Evolutionary conservation across 2,888 invertebrate genomes (phyloP), one percentile per base, ranked within the genome.

Genomic region (Ochropleura leucogaster): DNA sequence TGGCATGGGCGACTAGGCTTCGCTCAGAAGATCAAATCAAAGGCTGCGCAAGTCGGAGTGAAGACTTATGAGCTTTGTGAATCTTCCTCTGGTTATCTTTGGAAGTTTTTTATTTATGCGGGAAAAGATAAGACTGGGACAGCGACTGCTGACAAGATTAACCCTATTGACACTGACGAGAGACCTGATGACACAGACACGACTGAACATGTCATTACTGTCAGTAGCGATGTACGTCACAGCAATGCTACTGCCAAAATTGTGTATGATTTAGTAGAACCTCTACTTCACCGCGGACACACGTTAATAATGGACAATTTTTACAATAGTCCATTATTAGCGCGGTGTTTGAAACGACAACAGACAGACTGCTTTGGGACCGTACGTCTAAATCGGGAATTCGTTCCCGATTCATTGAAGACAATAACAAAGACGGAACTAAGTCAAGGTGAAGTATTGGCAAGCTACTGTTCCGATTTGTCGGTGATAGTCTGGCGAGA

Each of bases 1-100:
- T 88, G 85, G 85, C 82, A 82, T 20, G 86, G 87, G 40, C 55
- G 86, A 59, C 40, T 88, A 30, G 74, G 68, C 60, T 87, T 88
- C 14, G 77, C 84, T 47, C 87, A 87, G 63, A 87, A 85, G 49
- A 86, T 86, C 65, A 18, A 72, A 0, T 59, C 84, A 0, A 87
- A 85, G n/a, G 74, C 60, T 40, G 68, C 74, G 9, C 42, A 66
- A 63, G 66, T 69, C 44, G 74, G 74, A 12, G 60, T 77, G 14
- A 70, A 70, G 30, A 74, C 62, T 0, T 77, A 77, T 8, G 66
- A 74, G 14, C 51, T 74, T 8, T 77, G 74, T 3, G 77, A 77
- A 30, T 74, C 74, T 57, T 51, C 40, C 7, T 46, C 40, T 0
- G 77, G 77, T 8, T 77, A 77, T 60, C 59, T 77, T 3, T 77